A percentile compares a stretch with the other conserved stretches of the same genome.
phyloP scores from a whole-genome alignment of 2,797 vertebrate genomes.

The Myioborus melanocephalus region DNA sequence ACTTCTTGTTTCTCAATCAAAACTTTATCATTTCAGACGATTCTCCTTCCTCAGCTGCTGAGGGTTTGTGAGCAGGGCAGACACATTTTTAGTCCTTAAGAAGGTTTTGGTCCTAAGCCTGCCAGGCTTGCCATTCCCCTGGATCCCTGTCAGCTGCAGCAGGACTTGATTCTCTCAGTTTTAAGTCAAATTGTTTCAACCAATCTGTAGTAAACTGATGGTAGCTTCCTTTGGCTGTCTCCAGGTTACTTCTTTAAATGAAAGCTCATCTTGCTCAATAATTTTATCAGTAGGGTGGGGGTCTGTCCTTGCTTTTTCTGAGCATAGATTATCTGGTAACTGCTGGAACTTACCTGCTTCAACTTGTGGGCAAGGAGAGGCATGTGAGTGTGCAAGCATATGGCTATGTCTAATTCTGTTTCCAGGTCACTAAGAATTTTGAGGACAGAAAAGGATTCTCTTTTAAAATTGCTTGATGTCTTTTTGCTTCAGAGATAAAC shows the following conservation, averaged over 20 bases:
- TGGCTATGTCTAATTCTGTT: neutral
- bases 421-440: slow-evolving; percentile 21
- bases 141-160: neutral
- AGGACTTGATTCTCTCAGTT: neutral
- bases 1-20: neutral
- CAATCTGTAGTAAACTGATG: neutral
- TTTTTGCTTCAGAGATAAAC: neutral
- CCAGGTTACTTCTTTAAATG: neutral
- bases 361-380: neutral
- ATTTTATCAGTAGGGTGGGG: neutral
- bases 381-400: neutral
- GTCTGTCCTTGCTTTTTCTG: neutral
- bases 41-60: neutral
- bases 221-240: neutral
- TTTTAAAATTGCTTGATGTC: neutral
- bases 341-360: neutral
- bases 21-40: neutral
- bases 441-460: neutral
- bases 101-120: neutral
- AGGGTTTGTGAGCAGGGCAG: neutral
- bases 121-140: accelerated
- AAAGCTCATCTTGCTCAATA: neutral
- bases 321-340: neutral
- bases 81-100: neutral
- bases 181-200: neutral